These are phyloP conservation scores for Phoebastria nigripes DNA, from an alignment of 2,797 vertebrate species.

Conservation along the genomic window DNA sequence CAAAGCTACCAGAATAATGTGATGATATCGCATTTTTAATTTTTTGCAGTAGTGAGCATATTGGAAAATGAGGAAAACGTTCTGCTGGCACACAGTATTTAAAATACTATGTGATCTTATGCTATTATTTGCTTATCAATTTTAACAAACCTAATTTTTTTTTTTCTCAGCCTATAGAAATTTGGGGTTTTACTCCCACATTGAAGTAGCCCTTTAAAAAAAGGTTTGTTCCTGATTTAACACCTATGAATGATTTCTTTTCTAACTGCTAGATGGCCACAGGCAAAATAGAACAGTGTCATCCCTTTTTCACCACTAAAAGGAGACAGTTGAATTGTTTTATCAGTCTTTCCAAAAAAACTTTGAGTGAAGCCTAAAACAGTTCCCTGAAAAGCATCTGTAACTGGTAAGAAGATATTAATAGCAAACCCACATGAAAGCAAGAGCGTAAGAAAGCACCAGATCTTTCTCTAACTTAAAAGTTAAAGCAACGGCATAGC, in stretches of 20 bases:
- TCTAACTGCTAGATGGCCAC: neutral
- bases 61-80: neutral
- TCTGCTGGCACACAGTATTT: neutral
- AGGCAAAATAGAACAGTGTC: neutral
- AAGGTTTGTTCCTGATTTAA: neutral
- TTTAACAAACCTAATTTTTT: neutral
- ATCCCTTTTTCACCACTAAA: neutral
- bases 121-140: neutral
- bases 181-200: neutral
- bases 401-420: neutral
- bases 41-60: neutral
- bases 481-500: neutral
- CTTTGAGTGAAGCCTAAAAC: neutral
- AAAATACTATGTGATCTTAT: neutral
- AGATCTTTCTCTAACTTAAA: neutral
- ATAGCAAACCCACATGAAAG: neutral
- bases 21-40: neutral
- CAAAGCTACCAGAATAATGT: neutral
- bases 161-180: neutral
- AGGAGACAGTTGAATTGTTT: neutral
- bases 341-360: neutral
- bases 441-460: neutral
- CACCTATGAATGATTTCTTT: neutral
- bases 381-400: neutral
- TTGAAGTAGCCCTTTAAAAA: neutral